Evolutionary conservation across 2,113 vertebrate genomes (phyloP), one percentile per base, ranked within the genome.

Genomic region (Ceuthmochares aereus): DNA sequence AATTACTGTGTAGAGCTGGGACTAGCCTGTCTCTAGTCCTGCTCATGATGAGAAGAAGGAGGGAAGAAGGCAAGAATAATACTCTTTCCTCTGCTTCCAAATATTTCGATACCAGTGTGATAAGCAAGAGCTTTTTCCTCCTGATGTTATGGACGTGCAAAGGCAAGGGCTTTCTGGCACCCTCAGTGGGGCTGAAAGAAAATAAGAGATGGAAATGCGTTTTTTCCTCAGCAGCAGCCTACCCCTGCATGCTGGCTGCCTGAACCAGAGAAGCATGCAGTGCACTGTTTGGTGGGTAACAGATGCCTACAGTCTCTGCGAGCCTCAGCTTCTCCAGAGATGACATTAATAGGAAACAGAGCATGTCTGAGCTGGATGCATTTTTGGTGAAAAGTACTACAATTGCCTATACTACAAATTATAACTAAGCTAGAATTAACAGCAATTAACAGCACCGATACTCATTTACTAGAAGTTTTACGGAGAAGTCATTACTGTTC

Each of bases 1-100:
- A 96, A 97, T 96, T 94, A 95, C 96, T 84, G 88, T 90, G 69
- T 69, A 69, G 86, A 87, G 56, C 86, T 87, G 77, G 83, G 83
- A 81, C 92, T 76, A 94, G 80, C 66, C 58, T 58, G 17, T 78
- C 76, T 75, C 90, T 94, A 26, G 69, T 94, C 62, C 62, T 93
- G 73, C 84, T 94, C 86, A 25, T 43, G 74, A 87, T 85, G 86
- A 84, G 84, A 72, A 73, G 69, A 79, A 88, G 74, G 82, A 87
- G 81, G 64, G 58, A 92, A 79, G 81, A 85, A 92, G 12, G 52
- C 58, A 70, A n/a, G 84, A 92, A 67, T 82, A 45, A 60, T 79
- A 26, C 36, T 52, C 25, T 60, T 14, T 47, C 4, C 14, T 80
- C 36, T 93, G 45, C 69, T 84, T 72, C 60, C 73, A 82, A 79